These are phyloP conservation scores for Netelia fuscicornis DNA, from an alignment of 2,888 invertebrate species.

Conservation along the genomic window DNA sequence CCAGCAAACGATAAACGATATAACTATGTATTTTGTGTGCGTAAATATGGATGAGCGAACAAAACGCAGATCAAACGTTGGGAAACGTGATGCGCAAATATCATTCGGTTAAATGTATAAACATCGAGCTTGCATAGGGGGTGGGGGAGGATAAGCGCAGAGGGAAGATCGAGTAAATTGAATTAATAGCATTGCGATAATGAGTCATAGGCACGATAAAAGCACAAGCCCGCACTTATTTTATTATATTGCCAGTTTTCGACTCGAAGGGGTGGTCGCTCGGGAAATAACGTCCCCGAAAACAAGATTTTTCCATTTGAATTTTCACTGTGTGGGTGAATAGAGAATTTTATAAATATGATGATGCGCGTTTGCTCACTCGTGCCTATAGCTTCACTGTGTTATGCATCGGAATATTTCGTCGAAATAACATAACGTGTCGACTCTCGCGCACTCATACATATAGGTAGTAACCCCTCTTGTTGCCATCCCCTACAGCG, in stretches of 20 bases:
- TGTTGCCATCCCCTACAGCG: slow-evolving; percentile 13
- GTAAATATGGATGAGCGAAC: slow-evolving; percentile 49
- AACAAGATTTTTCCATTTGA: slow-evolving; percentile 63
- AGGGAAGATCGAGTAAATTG: slow-evolving; percentile 53
- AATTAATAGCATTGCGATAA: slow-evolving; percentile 60
- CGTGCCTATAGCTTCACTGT: slow-evolving; percentile 9
- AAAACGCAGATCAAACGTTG: slow-evolving; percentile 41
- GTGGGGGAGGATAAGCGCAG: slow-evolving; percentile 10
- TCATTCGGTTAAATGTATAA: slow-evolving; percentile 1
- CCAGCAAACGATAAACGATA: slow-evolving; percentile 31
- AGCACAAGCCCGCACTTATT: slow-evolving; percentile 51
- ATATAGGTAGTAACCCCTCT: not conserved
- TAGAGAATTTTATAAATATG: slow-evolving; percentile 52
- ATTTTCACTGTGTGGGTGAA: slow-evolving; percentile 21
- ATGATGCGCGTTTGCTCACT: slow-evolving; percentile 46
- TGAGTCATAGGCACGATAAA: slow-evolving; percentile 56
- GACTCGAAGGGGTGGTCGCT: not conserved
- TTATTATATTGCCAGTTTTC: slow-evolving; percentile 26
- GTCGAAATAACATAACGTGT: slow-evolving; percentile 30
- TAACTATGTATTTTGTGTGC: slow-evolving; percentile 24
- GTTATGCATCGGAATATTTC: slow-evolving; percentile 38
- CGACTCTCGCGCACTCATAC: not conserved
- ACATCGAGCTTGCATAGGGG: not conserved
- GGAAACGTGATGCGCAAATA: not conserved
- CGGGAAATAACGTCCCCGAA: slow-evolving; percentile 9